Percentiles rank a stretch among this genome's conserved stretches.
These are phyloP conservation scores for Chrysolina haemoptera DNA, from an alignment of 2,888 invertebrate genomes.

Conservation along the genomic window DNA sequence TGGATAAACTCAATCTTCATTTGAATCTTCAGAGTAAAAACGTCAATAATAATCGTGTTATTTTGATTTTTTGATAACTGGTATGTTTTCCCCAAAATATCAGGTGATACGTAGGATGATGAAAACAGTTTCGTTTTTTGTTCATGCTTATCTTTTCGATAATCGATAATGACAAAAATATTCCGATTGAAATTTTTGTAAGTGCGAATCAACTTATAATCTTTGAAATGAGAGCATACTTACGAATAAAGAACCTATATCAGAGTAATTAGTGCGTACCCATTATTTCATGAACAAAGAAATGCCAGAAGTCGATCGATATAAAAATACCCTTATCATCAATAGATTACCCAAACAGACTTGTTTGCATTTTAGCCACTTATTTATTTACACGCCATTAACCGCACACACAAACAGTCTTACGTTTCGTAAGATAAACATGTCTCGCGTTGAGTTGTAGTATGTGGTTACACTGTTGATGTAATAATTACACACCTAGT, in stretches of 20 bases:
- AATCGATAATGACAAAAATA: not conserved
- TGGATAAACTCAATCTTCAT: too few relatives aligned
- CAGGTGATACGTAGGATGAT: not conserved
- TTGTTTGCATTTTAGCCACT: slow-evolving; percentile 14
- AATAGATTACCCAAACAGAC: slow-evolving; percentile 11
- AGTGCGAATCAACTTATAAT: not conserved
- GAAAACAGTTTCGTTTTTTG: not conserved
- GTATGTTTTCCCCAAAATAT: not conserved
- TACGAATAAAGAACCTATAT: not conserved
- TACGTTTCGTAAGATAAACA: slow-evolving; percentile 17
- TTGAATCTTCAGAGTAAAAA: too few relatives aligned
- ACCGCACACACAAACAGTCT: slow-evolving; percentile 1
- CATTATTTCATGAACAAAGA: slow-evolving; percentile 2
- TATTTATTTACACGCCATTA: slow-evolving; percentile 16
- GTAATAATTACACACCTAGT: slow-evolving; percentile 34
- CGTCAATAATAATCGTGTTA: too few relatives aligned
- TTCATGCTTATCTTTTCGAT: not conserved
- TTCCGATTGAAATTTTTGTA: not conserved
- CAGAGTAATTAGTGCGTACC: not conserved
- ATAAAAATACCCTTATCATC: slow-evolving; percentile 12
- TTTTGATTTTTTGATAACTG: not conserved
- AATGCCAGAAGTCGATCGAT: not conserved
- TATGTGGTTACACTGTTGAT: slow-evolving; percentile 24
- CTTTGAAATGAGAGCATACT: too few relatives aligned
- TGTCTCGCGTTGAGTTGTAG: slow-evolving; percentile 17